Base-by-base conservation (phyloP, 2,113 vertebrate genomes). In the Dipodomys stephensi region DNA sequence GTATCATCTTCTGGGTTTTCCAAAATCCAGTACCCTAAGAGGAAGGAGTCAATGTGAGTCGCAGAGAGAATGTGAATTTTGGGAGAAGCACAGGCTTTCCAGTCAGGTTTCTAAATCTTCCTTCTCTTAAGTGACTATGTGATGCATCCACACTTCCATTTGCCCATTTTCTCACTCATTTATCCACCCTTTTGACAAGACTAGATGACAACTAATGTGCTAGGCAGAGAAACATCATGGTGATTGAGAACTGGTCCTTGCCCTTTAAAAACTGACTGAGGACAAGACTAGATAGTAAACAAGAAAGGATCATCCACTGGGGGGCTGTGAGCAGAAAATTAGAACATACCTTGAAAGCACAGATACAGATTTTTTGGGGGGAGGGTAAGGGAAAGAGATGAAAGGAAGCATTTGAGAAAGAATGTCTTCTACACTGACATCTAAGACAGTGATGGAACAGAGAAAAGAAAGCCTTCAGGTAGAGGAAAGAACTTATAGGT, bases 1-100 rank as follows among this genome's bases (percentile, higher is more conserved):
- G 91, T 60, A 65, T 77, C 77, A 69, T 82, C 77, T 82, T 65
- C 68, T 28, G 77, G 73, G 39, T 90, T 86, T 92, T 64, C 35
- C 78, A 88, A 95, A 83, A 57, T 16, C 25, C 28, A 87, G 49
- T 15, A 67, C 13, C 49, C 19, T 93, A 57, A 73, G 86, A 68
- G 30, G 7, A 83, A 83, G 32, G 44, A 88, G 22, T 8, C 71
- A 18, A 72, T 30, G 49, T 49, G 44, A 94, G 27, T 19, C 71
- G 49, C 57, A 11, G 18, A 76, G 32, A 83, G 7, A 8, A 49
- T 3, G 27, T 39, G 73, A 83, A 73, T 65, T 46, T 15, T 35
- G 71, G 18, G 76, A 35, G 77, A 69, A 44, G 32, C 20, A 57
- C 2, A 72, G 18, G 3, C 39, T 79, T 93, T 81, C 23, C 30